These are phyloP conservation scores for Zele albiditarsus DNA, from an alignment of 2,888 invertebrate genomes.

Conservation along the genomic window DNA sequence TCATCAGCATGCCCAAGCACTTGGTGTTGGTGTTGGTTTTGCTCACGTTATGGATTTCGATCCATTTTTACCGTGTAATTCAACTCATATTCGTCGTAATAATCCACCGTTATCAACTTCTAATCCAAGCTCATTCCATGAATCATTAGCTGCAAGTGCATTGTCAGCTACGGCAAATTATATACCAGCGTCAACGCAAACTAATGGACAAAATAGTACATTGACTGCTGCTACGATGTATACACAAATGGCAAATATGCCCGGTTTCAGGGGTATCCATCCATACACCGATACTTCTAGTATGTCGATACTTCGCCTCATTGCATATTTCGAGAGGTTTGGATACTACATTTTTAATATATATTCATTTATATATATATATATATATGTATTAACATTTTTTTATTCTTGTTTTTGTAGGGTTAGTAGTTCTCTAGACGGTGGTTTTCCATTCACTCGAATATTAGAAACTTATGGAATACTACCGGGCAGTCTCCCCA, in stretches of 20 bases:
- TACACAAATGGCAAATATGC: too few relatives aligned
- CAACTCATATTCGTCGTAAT: conserved; percentile 77
- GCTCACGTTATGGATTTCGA: conserved; percentile 74
- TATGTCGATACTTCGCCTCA: too few relatives aligned
- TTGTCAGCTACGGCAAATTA: conserved; percentile 50
- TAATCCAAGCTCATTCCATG: too few relatives aligned
- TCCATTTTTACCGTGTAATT: conserved; percentile 82
- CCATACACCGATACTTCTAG: too few relatives aligned
- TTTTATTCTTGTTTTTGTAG: conserved; percentile 9
- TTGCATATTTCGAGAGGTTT: conserved; percentile 7
- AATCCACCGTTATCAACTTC: neutral
- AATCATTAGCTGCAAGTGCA: neutral
- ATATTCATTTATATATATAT: neutral
- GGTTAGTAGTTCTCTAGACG: neutral
- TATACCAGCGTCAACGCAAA: conserved; percentile 57
- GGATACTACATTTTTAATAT: neutral
- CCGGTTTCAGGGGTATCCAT: too few relatives aligned
- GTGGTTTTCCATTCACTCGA: conserved; percentile 32
- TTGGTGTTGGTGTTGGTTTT: conserved; percentile 73
- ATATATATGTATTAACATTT: neutral
- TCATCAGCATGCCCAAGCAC: conserved; percentile 75
- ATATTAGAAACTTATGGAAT: conserved; percentile 41
- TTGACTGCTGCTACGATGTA: too few relatives aligned
- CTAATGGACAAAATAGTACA: conserved; percentile 55
- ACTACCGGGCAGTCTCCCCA: conserved; percentile 14